Evolutionary conservation across 1,140 invertebrate species (phyloP).

Genomic region (Zaprionus inermis): DNA sequence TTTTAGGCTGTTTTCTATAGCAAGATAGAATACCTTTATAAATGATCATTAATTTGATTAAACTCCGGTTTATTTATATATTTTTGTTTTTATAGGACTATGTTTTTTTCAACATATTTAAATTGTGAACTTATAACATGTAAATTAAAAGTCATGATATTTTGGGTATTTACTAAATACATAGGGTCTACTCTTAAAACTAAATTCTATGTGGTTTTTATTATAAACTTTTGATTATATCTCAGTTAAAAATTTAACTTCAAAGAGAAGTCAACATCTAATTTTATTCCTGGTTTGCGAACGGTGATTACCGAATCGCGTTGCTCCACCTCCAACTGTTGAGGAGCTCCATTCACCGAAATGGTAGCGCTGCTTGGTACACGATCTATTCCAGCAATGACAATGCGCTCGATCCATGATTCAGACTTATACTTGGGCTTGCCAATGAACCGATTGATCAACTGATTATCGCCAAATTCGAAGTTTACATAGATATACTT

Average conservation of each 20-base stretch:
- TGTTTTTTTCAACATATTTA: neutral
- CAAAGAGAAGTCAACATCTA: slow-evolving; percentile 92
- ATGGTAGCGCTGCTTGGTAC: slow-evolving; percentile 87
- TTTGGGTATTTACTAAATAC: neutral
- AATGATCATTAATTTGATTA: no score
- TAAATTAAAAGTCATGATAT: neutral
- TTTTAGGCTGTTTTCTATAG: no score
- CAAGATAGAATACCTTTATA: no score
- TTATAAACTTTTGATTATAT: slow-evolving; percentile 21
- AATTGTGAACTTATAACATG: neutral
- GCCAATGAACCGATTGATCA: slow-evolving; percentile 88
- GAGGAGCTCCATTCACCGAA: slow-evolving; percentile 53
- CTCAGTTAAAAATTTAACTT: slow-evolving; percentile 85
- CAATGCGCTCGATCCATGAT: slow-evolving; percentile 94
- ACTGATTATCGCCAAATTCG: slow-evolving; percentile 87
- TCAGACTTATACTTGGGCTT: slow-evolving; percentile 88
- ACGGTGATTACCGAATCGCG: slow-evolving; percentile 87
- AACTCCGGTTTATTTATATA: no score
- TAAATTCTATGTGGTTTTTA: neutral
- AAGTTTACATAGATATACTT: slow-evolving; percentile 91
- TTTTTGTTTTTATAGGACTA: neutral
- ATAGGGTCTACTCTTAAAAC: neutral
- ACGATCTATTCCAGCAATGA: slow-evolving; percentile 90
- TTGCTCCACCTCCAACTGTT: slow-evolving; percentile 66
- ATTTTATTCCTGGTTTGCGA: slow-evolving; percentile 93